phyloP scores from a whole-genome alignment of 2,888 invertebrate genomes.

The Scaptomyza cyrtandrae region DNA sequence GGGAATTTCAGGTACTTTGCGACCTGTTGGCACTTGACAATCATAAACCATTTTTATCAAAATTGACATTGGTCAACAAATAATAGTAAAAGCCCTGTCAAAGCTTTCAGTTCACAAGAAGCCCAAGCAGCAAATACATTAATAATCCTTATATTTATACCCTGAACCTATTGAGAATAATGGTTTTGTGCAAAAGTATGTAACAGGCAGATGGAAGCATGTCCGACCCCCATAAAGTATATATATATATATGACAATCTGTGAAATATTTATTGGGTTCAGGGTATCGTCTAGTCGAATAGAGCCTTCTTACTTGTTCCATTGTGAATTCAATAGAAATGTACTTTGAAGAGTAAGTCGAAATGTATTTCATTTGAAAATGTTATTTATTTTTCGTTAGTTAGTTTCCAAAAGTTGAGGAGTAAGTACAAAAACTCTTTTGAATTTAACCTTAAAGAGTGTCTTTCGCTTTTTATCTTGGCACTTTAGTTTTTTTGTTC shows the following conservation, averaged over 20 bases:
- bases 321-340: conserved; percentile 7
- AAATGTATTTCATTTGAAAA: neutral
- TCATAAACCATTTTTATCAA: conserved; percentile 20
- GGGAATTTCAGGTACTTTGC: conserved; percentile 1
- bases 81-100: conserved; percentile 8
- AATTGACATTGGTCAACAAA: conserved; percentile 34
- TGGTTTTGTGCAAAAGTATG: no score
- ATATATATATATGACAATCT: no score
- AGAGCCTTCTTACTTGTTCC: no score
- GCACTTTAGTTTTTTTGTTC: conserved; percentile 27
- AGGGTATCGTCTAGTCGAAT: no score
- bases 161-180: no score
- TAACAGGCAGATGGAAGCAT: no score
- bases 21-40: neutral
- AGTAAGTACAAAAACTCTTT: no score
- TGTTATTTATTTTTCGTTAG: neutral
- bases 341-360: neutral
- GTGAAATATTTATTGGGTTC: no score
- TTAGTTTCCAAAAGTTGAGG: neutral
- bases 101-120: conserved; percentile 10
- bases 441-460: no score
- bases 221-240: no score
- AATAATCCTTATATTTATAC: conserved; percentile 11
- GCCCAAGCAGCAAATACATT: conserved; percentile 32
- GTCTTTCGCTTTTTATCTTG: conserved; percentile 17